A percentile compares a stretch with the other conserved stretches of the same genome.
These are phyloP conservation scores for Leucoma salicis DNA, from an alignment of 2,888 invertebrate species.

Conservation along the genomic window DNA sequence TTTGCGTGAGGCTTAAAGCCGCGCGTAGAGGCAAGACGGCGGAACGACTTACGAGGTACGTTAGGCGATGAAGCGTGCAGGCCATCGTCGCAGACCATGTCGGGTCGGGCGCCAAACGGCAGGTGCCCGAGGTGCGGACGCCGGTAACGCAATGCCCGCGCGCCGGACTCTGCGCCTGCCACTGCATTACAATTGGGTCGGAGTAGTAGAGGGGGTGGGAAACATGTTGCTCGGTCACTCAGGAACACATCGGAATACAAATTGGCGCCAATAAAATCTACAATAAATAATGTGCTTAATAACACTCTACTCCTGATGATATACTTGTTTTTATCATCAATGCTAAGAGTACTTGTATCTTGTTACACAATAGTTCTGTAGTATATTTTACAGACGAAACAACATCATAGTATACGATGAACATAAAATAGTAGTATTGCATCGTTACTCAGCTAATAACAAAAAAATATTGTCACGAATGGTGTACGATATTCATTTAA, in stretches of 20 bases:
- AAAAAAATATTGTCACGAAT: too few species aligned
- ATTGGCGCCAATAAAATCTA: slow-evolving; percentile 46
- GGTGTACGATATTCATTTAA: too few species aligned
- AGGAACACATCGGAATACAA: slow-evolving; percentile 69
- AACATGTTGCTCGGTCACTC: slow-evolving; percentile 73
- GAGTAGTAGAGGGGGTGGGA: slow-evolving; percentile 77
- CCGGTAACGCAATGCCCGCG: slow-evolving; percentile 61
- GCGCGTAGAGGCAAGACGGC: slow-evolving; percentile 76
- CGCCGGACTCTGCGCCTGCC: slow-evolving; percentile 57
- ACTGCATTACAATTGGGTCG: slow-evolving; percentile 78
- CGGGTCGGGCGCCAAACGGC: slow-evolving; percentile 49
- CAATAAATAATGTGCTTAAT: slow-evolving; percentile 20
- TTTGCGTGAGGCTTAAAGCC: slow-evolving; percentile 63
- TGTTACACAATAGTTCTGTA: too few species aligned
- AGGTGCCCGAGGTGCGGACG: slow-evolving; percentile 60
- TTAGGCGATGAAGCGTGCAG: slow-evolving; percentile 77
- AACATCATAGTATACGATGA: too few species aligned
- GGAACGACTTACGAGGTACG: slow-evolving; percentile 69
- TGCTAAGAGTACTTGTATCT: too few species aligned
- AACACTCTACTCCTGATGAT: too few species aligned
- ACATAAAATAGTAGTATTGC: too few species aligned
- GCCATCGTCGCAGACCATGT: slow-evolving; percentile 76
- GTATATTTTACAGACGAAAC: too few species aligned
- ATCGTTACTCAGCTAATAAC: too few species aligned
- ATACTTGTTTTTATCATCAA: too few species aligned